Evolutionary conservation across 92 coral and sea anemone species (phyloP).

Genomic region (Epizoanthus rinbou): DNA sequence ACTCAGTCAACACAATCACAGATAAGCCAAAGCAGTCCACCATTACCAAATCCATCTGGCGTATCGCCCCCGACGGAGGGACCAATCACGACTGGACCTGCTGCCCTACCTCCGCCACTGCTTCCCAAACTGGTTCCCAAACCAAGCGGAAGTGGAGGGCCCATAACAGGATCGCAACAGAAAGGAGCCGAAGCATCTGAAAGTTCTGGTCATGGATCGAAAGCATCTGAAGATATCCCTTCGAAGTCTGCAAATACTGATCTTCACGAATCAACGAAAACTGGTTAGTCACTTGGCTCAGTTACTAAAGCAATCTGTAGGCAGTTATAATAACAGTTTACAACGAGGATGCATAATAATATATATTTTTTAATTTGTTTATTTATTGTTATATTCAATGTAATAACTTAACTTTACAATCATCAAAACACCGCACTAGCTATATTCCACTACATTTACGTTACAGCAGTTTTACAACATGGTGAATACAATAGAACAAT

Average conservation of each 20-base stretch:
- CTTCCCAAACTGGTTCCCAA: constrained; percentile 26
- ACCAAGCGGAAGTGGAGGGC: constrained; percentile 4
- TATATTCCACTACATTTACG: no score
- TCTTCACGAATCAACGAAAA: neutral
- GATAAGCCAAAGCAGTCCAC: neutral
- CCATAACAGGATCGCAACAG: neutral
- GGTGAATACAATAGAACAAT: no score
- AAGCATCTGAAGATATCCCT: no score
- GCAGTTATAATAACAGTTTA: no score
- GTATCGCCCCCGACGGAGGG: constrained; percentile 19
- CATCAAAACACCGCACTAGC: no score
- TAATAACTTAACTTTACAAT: no score
- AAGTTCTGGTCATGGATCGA: no score
- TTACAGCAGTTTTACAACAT: no score
- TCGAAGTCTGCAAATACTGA: neutral
- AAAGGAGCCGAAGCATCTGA: neutral
- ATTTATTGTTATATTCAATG: no score
- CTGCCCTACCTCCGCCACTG: constrained; percentile 1
- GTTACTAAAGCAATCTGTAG: neutral
- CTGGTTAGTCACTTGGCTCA: neutral
- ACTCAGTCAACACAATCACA: neutral
- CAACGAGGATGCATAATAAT: no score
- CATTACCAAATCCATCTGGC: neutral
- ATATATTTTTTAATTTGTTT: no score
- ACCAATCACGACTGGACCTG: neutral